Evolutionary conservation across 2,888 invertebrate species (phyloP), one percentile per base, ranked within the genome.

Genomic region (Yponomeuta plumbellus): DNA sequence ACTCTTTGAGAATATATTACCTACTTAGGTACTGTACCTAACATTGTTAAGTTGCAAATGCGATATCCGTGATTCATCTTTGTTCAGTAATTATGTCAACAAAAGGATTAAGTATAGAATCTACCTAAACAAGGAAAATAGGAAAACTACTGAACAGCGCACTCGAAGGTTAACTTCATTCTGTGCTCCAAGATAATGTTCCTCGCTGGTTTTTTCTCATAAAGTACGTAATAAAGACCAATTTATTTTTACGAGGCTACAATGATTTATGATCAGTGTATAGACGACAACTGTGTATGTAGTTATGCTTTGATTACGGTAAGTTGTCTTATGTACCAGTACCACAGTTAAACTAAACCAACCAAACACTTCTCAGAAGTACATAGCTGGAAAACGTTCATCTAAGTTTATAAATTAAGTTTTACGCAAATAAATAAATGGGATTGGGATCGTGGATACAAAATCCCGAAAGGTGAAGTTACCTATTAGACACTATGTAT

Each of bases 111-210:
- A 59, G 13, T 13, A 22, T n/a, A n/a, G n/a, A n/a, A n/a, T 59
- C 21, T 59, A 22, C 59, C 20, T 11, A 23, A 34, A 61, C 34
- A 23, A 61, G 61, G 61, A 61, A 61, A 61, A 61, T 61, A 61
- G 61, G 61, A 61, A 61, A 61, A 61, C 61, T 61, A 61, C 61
- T 23, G n/a, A 61, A n/a, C 34, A 61, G 23, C 34, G 26, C 23
- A 61, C 17, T 34, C 34, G 61, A 61, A 61, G 61, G 61, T 61
- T 61, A 61, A 61, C 61, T 23, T 61, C 22, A 59, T 59, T 59
- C 21, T 59, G 23, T 59, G 44, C 17, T 52, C 44, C 1, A 13
- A 52, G 44, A 52, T 52, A 52, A 52, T 17, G 17, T 52, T 13
- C 13, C 17, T 52, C 1, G 44, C 44, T 17, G 1, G 13, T 52